phyloP scores from a whole-genome alignment of 2,113 vertebrate genomes.

The Agapornis roseicollis region DNA sequence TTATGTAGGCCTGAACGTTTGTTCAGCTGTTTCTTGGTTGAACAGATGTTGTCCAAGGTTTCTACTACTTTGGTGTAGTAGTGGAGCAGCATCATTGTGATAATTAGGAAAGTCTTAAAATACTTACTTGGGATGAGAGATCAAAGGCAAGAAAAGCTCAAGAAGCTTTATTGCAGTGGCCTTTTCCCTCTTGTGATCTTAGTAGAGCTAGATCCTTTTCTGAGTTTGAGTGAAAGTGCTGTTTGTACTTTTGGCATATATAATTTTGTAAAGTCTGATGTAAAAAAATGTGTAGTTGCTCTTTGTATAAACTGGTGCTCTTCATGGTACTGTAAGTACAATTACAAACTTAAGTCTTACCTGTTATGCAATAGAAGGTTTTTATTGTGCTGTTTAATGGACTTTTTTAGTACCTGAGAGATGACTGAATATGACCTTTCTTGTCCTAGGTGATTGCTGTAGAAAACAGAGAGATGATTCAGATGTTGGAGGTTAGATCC shows the following conservation, averaged over 20 bases:
- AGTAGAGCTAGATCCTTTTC: not conserved
- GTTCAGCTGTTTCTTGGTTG: not conserved
- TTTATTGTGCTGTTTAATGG: not conserved
- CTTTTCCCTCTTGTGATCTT: not conserved
- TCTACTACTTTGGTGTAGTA: rapidly evolving
- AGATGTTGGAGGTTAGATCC: not conserved
- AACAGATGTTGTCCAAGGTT: not conserved
- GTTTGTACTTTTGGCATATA: not conserved
- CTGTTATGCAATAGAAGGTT: not conserved
- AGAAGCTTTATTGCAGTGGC: not conserved
- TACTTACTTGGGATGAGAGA: not conserved
- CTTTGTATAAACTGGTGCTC: not conserved
- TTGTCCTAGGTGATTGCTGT: not conserved
- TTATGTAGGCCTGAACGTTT: not conserved
- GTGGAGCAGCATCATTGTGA: not conserved
- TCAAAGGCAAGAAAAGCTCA: not conserved
- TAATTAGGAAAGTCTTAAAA: not conserved
- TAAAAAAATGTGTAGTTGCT: not conserved
- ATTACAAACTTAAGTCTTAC: not conserved
- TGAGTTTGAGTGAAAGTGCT: not conserved
- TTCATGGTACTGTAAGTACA: not conserved
- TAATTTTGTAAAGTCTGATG: not conserved
- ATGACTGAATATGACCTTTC: not conserved
- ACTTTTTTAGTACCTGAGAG: not conserved
- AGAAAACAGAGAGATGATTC: not conserved